Conservation (phyloP, 2,888 invertebrate species). For the Rotaria socialis region DNA sequence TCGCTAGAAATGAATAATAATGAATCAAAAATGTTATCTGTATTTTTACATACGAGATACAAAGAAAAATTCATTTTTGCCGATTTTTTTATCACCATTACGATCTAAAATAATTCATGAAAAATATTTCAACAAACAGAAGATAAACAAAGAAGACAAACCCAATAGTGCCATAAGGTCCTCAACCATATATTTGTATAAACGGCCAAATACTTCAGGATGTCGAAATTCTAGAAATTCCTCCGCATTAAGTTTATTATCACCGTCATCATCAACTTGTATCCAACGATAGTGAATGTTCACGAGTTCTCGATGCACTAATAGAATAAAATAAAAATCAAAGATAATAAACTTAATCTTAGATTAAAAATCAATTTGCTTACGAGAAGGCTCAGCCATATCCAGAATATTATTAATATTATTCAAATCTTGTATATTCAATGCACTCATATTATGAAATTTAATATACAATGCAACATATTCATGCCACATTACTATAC, state of each 20-base stretch:
- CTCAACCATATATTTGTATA: neutral
- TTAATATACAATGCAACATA: neutral
- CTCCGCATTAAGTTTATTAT: neutral
- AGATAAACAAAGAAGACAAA: neutral
- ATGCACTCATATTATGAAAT: neutral
- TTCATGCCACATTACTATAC: conserved; percentile 1
- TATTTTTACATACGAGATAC: neutral
- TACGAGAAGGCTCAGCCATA: neutral
- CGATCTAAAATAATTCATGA: neutral
- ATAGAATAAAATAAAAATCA: neutral
- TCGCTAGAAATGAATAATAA: neutral
- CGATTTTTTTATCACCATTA: neutral
- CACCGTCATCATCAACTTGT: neutral
- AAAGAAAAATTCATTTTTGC: neutral
- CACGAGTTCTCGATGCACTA: neutral
- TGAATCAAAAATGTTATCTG: too few relatives aligned
- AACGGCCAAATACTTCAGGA: neutral
- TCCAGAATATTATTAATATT: neutral
- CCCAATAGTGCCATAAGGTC: neutral
- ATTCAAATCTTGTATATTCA: neutral
- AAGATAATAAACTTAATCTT: too few relatives aligned
- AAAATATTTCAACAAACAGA: neutral
- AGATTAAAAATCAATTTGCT: neutral
- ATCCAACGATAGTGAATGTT: conserved; percentile 27
- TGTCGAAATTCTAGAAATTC: conserved; percentile 28